phyloP scores from a whole-genome alignment of 1,140 invertebrate genomes.

The Apocrypta bakeri region DNA sequence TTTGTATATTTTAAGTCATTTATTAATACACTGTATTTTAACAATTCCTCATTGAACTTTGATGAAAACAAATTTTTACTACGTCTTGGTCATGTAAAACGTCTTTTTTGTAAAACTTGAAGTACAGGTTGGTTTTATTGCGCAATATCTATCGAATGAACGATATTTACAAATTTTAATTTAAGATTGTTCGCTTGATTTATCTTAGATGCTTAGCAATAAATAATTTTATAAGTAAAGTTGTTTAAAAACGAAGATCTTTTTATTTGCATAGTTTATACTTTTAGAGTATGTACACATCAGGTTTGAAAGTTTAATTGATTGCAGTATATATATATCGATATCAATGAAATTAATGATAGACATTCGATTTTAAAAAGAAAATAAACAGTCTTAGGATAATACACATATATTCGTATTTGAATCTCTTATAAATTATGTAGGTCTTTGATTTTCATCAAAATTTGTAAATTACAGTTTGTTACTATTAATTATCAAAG shows the following conservation, averaged over 20 bases:
- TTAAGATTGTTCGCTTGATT: constrained; percentile 4
- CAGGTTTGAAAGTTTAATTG: background rate
- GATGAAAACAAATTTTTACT: constrained; percentile 1
- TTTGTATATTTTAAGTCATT: constrained; percentile 3
- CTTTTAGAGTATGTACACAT: background rate
- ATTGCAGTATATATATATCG: background rate
- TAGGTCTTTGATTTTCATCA: background rate
- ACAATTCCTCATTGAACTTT: background rate
- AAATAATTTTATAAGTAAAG: background rate
- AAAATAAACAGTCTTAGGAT: background rate
- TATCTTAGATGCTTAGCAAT: background rate
- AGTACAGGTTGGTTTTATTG: background rate
- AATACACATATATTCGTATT: background rate
- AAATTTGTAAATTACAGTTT: background rate
- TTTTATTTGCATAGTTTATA: background rate
- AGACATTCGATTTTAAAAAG: background rate
- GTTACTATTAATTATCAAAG: background rate
- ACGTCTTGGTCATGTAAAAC: background rate
- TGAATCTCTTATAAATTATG: constrained; percentile 5
- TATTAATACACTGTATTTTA: background rate
- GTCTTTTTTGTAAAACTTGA: background rate
- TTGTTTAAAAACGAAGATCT: background rate
- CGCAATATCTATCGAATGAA: background rate
- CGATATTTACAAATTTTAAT: constrained; percentile 15
- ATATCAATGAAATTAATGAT: background rate